Conservation (phyloP, 2,888 invertebrate genomes). For the Limnephilus lunatus region DNA sequence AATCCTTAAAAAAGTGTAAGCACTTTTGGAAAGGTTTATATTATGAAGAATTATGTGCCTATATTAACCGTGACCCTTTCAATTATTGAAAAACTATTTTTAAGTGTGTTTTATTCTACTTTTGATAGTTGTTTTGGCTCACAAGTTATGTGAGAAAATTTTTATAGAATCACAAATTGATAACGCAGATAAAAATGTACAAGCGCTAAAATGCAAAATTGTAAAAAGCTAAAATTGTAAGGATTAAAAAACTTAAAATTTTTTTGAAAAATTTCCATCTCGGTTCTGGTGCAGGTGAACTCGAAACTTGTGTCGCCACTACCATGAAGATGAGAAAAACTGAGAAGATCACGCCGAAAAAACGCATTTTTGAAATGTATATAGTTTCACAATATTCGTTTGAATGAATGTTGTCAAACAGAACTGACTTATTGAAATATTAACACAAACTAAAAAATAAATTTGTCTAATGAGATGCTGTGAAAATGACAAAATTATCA, state of each 20-base stretch:
- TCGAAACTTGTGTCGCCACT: constrained; percentile 30
- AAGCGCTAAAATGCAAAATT: neutral
- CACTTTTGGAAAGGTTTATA: too few relatives aligned
- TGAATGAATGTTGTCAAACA: neutral
- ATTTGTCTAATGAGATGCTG: neutral
- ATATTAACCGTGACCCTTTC: too few relatives aligned
- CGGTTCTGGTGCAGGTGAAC: constrained; percentile 55
- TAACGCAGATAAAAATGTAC: neutral
- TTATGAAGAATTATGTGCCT: too few relatives aligned
- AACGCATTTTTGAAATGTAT: neutral
- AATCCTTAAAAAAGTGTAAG: neutral
- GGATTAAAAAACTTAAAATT: constrained; percentile 48
- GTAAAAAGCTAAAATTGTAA: too few relatives aligned
- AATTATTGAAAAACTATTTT: too few relatives aligned
- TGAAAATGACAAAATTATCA: neutral
- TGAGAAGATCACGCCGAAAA: neutral
- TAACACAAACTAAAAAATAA: neutral
- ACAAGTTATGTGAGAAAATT: too few relatives aligned
- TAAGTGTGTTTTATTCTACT: too few relatives aligned
- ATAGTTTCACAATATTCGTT: neutral
- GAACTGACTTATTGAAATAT: neutral
- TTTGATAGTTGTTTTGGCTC: too few relatives aligned
- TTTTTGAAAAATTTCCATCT: constrained; percentile 52
- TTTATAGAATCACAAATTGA: neutral
- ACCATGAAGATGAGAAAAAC: constrained; percentile 43